Base-by-base conservation (phyloP, 2,888 invertebrate genomes). In the Sylvicola cinctus region DNA sequence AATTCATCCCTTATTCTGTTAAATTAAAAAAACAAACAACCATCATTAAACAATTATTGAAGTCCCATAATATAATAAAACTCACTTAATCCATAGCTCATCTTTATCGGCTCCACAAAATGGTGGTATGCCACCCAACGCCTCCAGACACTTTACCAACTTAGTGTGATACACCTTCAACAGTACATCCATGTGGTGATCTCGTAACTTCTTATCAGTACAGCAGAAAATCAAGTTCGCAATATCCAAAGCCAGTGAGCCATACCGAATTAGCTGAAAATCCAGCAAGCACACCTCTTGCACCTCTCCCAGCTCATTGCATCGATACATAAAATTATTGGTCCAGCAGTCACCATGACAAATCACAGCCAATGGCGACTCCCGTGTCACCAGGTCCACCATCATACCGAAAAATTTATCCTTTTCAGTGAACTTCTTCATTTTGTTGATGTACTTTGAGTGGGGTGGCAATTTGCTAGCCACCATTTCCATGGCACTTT, bases 311-410 rank as follows among this genome's bases (percentile, higher is more conserved):
- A 49, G 43, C 36, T 58, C 55, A 4, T 61, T 55, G 41, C 72
- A 70, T 41, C 64, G 61, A 46, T 74, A 76, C 15, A 76, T 50
- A 44, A 77, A 65, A 49, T 77, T 77, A 45, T 77, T 77, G 1
- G 73, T 74, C 76, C 76, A 77, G 46, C 75, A 76, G 43, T 77
- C 77, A 0, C 77, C 77, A 44, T 77, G 77, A 35, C 74, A 70
- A 41, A 77, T 71, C 3, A 76, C 74, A 0, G 74, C 70, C 29
- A 76, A 48, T 0, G 72, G 68, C 28, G 74, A 72, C 42, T 62
- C 62, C 0, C 68, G 62, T 3, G 64, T 60, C 1, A 70, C 72
- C 44, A 73, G 50, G 16, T 69, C 62, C 37, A 74, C 63, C 76
- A 77, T 76, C 17, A 63, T 65, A 6, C 62, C 61, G 48, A 76